Evolutionary conservation across 2,888 invertebrate species (phyloP).

Genomic region (Chymomyza caudatula): DNA sequence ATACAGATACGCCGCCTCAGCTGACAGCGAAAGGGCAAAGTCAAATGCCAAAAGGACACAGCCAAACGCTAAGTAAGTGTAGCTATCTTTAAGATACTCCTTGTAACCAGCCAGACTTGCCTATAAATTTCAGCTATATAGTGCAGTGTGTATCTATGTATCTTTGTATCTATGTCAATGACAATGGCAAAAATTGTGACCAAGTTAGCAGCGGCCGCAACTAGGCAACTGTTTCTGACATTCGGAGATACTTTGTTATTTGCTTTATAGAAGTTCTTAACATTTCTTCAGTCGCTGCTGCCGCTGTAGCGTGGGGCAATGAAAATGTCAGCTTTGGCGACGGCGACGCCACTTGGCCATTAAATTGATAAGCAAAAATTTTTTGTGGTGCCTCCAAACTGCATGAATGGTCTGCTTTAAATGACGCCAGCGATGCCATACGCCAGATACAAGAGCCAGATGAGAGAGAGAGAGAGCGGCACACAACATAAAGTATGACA

Average conservation of each 20-base stretch:
- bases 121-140: not conserved
- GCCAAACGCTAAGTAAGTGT: not conserved
- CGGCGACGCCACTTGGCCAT: slow-evolving; percentile 72
- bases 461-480: not conserved
- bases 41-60: not conserved
- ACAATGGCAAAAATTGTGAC: not conserved
- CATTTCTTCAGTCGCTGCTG: not conserved
- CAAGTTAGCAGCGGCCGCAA: not conserved
- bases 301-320: slow-evolving; percentile 1
- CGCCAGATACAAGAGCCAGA: slow-evolving; percentile 39
- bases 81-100: not conserved
- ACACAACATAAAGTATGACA: slow-evolving; percentile 1
- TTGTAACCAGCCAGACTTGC: not conserved
- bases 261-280: not conserved
- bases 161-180: not conserved
- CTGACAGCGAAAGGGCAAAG: slow-evolving; percentile 7
- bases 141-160: slow-evolving; percentile 5
- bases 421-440: slow-evolving; percentile 47
- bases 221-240: slow-evolving; percentile 55
- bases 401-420: slow-evolving; percentile 38
- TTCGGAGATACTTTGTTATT: slow-evolving; percentile 37
- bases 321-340: slow-evolving; percentile 7
- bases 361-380: slow-evolving; percentile 72
- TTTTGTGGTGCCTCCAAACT: slow-evolving; percentile 43
- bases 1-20: not conserved